A percentile compares a stretch with the other conserved stretches of the same genome.
These are phyloP conservation scores for Scopus umbretta DNA, from an alignment of 2,113 vertebrate genomes.

Conservation along the genomic window DNA sequence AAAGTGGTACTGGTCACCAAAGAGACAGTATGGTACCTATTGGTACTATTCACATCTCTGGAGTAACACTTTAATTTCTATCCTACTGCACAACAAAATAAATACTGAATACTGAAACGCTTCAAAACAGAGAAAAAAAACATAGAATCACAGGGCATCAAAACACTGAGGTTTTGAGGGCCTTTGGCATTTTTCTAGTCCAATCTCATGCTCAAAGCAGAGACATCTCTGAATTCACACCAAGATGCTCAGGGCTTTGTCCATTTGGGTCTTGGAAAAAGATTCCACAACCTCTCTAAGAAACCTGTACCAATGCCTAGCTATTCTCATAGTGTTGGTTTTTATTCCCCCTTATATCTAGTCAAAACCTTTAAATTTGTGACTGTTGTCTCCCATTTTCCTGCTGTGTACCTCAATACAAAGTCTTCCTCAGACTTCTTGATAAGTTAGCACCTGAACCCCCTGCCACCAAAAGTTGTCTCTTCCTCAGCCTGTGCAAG, in stretches of 20 bases:
- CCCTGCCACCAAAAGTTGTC: not conserved
- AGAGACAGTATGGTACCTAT: not conserved
- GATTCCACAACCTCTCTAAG: not conserved
- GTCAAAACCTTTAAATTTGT: not conserved
- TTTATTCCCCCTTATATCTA: not conserved
- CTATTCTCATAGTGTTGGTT: not conserved
- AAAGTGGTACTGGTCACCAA: not conserved
- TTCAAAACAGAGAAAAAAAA: not conserved
- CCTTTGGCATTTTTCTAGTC: not conserved
- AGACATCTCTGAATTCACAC: not conserved
- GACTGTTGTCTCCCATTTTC: not conserved
- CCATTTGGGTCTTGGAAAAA: not conserved
- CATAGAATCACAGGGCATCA: not conserved
- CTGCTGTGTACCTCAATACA: not conserved
- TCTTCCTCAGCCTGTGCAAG: not conserved
- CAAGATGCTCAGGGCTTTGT: not conserved
- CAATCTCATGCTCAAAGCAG: not conserved
- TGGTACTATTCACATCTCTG: not conserved
- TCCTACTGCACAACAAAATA: not conserved
- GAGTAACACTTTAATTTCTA: not conserved
- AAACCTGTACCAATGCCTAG: not conserved
- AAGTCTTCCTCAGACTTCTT: not conserved
- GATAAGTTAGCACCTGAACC: rapidly evolving
- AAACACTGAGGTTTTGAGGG: not conserved
- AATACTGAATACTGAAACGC: not conserved